Evolutionary conservation across 2,888 invertebrate species (phyloP).

Genomic region (Oscheius sp.): DNA sequence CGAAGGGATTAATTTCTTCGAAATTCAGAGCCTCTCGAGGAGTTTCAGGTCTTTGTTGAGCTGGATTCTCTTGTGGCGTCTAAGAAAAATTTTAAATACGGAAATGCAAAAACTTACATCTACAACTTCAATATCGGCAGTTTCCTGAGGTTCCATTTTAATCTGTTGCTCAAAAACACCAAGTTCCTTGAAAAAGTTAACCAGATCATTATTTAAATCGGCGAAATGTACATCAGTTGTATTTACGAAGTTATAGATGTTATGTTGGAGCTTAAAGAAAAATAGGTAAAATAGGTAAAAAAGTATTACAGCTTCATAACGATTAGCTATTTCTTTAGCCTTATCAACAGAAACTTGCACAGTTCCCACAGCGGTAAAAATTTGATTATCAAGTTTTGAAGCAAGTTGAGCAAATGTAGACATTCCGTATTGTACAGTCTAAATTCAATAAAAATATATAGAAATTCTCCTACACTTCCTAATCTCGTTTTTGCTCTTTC

Average conservation of each 20-base stretch:
- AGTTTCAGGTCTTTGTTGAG: not conserved
- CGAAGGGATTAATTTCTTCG: too few relatives aligned
- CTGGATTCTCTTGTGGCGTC: not conserved
- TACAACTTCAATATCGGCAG: not conserved
- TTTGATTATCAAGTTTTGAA: not conserved
- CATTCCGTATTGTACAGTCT: conserved; percentile 1
- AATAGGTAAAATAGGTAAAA: not conserved
- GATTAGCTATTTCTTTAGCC: not conserved
- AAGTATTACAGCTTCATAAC: not conserved
- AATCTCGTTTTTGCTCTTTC: not conserved
- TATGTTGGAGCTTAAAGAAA: not conserved
- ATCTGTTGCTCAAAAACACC: not conserved
- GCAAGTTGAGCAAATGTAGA: not conserved
- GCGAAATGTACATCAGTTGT: not conserved
- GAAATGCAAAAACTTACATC: not conserved
- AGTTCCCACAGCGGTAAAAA: not conserved
- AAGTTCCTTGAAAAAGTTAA: not conserved
- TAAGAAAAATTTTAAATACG: not conserved
- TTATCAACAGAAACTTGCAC: not conserved
- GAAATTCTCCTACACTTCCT: not conserved
- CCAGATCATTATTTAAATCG: not conserved
- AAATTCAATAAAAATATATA: not conserved
- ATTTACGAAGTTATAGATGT: not conserved
- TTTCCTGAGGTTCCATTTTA: not conserved
- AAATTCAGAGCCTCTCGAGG: too few relatives aligned